phyloP scores from a whole-genome alignment of 1,140 invertebrate species.

The Drosophila miranda region DNA sequence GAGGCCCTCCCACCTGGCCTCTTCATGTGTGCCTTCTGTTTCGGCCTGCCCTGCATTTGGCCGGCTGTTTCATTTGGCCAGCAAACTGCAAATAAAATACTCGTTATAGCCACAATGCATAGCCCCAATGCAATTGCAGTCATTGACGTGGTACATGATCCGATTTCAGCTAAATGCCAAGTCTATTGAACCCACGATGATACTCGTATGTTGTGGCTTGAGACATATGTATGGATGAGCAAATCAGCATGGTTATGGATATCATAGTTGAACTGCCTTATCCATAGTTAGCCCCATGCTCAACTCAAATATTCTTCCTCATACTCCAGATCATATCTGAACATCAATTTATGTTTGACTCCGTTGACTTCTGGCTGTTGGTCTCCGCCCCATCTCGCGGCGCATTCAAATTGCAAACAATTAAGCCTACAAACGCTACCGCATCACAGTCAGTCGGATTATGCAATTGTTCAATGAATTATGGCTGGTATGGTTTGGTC shows the following conservation, averaged over 20 bases:
- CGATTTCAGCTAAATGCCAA: slow-evolving; percentile 39
- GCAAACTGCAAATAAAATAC: slow-evolving; percentile 15
- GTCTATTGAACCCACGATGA: slow-evolving; percentile 28
- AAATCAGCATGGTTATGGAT: too few relatives aligned
- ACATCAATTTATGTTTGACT: background rate
- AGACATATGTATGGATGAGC: background rate
- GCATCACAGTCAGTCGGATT: slow-evolving; percentile 54
- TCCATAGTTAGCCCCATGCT: too few relatives aligned
- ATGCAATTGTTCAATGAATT: slow-evolving; percentile 61
- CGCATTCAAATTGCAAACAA: slow-evolving; percentile 68
- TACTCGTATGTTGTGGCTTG: background rate
- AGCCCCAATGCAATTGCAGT: slow-evolving; percentile 27
- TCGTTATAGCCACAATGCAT: slow-evolving; percentile 21
- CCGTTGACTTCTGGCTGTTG: slow-evolving; percentile 14
- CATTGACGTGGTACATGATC: slow-evolving; percentile 33
- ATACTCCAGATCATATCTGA: slow-evolving; percentile 5
- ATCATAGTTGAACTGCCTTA: background rate
- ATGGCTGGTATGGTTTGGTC: slow-evolving; percentile 39
- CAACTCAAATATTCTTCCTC: background rate
- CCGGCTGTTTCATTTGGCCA: slow-evolving; percentile 29
- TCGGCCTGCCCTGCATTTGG: slow-evolving; percentile 15
- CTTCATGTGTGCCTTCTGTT: slow-evolving; percentile 35
- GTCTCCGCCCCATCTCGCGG: slow-evolving; percentile 33
- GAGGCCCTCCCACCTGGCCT: slow-evolving; percentile 40
- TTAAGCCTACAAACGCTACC: slow-evolving; percentile 60